Conservation (phyloP, 2,888 invertebrate genomes). For the Portevinia maculata region DNA sequence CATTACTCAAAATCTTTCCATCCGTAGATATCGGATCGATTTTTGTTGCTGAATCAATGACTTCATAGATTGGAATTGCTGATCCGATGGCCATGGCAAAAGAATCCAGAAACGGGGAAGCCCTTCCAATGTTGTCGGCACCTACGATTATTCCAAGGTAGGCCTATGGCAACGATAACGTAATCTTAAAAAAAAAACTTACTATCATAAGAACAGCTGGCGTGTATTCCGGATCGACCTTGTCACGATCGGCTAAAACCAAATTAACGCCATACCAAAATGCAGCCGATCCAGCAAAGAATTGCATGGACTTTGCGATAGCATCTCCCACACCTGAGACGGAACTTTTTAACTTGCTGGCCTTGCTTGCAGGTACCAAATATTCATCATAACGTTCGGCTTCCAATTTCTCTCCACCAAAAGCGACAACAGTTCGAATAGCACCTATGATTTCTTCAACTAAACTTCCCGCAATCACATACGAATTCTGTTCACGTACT, state of each 20-base stretch:
- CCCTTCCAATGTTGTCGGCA: slow-evolving; percentile 89
- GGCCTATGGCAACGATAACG: slow-evolving; percentile 52
- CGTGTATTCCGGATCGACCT: slow-evolving; percentile 85
- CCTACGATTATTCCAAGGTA: slow-evolving; percentile 90
- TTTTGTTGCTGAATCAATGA: slow-evolving; percentile 88
- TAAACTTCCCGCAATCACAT: slow-evolving; percentile 89
- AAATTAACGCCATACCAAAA: slow-evolving; percentile 92
- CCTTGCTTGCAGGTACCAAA: slow-evolving; percentile 84
- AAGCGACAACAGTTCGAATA: slow-evolving; percentile 90
- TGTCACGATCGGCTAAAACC: slow-evolving; percentile 86
- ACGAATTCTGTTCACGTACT: slow-evolving; percentile 86
- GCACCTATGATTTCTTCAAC: slow-evolving; percentile 90
- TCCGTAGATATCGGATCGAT: slow-evolving; percentile 88
- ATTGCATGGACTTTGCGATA: slow-evolving; percentile 89
- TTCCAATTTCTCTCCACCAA: slow-evolving; percentile 90
- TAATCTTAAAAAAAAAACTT: slow-evolving; percentile 73
- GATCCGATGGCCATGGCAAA: slow-evolving; percentile 88
- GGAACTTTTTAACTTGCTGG: slow-evolving; percentile 86
- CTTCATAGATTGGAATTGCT: slow-evolving; percentile 88
- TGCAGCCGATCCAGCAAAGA: slow-evolving; percentile 87
- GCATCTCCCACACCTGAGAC: slow-evolving; percentile 88
- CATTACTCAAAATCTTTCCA: slow-evolving; percentile 85
- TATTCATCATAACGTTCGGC: slow-evolving; percentile 84
- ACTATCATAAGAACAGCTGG: slow-evolving; percentile 89
- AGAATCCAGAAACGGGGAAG: slow-evolving; percentile 89